Evolutionary conservation across 1,140 invertebrate species (phyloP).

Genomic region (Whitmania pigra): DNA sequence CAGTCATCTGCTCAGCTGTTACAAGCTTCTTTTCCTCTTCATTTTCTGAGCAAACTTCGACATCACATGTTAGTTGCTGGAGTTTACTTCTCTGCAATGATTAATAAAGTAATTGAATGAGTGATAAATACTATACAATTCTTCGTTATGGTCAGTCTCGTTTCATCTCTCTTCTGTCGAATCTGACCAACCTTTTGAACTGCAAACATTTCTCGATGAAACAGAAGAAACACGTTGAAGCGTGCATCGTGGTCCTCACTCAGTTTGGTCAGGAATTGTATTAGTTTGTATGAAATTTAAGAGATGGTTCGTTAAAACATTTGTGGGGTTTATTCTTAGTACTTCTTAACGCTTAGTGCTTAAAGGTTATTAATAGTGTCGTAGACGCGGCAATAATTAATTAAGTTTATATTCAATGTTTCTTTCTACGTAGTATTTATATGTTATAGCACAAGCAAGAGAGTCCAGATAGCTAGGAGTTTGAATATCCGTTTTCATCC

Average conservation of each 20-base stretch:
- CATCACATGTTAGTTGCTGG: conserved; percentile 59
- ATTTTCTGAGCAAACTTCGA: conserved; percentile 89
- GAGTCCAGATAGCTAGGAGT: no score
- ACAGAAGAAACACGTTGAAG: neutral
- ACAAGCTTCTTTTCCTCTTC: conserved; percentile 92
- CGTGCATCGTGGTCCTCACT: neutral
- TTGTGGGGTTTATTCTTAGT: no score
- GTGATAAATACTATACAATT: neutral
- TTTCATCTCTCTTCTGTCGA: neutral
- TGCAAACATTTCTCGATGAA: neutral
- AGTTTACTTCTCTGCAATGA: neutral
- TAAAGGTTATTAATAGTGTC: no score
- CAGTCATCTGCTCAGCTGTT: conserved; percentile 82
- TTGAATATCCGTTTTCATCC: no score
- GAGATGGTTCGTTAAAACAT: no score
- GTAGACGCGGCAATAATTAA: no score
- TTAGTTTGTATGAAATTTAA: no score
- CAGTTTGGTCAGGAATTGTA: neutral
- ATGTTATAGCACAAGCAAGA: no score
- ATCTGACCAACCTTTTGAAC: neutral
- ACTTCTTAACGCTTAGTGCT: no score
- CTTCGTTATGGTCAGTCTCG: neutral
- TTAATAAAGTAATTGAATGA: neutral
- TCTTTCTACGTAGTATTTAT: no score
- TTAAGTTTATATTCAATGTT: no score